Evolutionary conservation across 1,140 invertebrate genomes (phyloP).

Genomic region (Oryctes rhinoceros): DNA sequence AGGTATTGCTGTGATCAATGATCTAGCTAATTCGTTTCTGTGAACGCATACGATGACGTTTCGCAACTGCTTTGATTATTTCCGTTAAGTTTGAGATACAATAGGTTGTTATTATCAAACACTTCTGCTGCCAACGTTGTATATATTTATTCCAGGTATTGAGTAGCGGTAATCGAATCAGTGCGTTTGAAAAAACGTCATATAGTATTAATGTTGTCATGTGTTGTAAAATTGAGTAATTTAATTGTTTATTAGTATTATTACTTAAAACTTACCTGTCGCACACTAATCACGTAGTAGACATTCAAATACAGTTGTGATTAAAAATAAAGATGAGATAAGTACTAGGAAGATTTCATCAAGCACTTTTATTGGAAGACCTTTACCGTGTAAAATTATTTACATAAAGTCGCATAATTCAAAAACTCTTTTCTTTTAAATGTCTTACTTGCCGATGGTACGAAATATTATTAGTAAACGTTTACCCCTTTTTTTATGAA

Average conservation of each 20-base stretch:
- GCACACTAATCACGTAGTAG: not conserved
- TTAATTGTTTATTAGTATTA: not conserved
- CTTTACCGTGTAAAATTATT: too few relatives aligned
- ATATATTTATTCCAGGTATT: too few relatives aligned
- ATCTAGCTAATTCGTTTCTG: too few relatives aligned
- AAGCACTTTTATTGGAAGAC: not conserved
- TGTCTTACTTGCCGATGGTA: not conserved
- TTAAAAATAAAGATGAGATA: slow-evolving; percentile 5
- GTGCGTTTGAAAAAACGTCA: not conserved
- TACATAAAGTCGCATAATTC: too few relatives aligned
- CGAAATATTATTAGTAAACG: not conserved
- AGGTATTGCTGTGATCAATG: too few relatives aligned
- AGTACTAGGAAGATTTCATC: not conserved
- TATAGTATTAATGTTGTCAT: not conserved
- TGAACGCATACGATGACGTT: too few relatives aligned
- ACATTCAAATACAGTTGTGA: not conserved
- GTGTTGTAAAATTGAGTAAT: not conserved
- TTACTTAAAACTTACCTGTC: not conserved
- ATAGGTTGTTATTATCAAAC: too few relatives aligned
- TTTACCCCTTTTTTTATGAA: not conserved
- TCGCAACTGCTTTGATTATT: too few relatives aligned
- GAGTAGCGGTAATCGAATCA: not conserved
- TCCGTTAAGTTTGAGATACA: too few relatives aligned
- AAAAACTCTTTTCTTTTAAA: too few relatives aligned
- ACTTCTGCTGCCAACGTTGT: too few relatives aligned